Evolutionary conservation across 2,888 invertebrate species (phyloP).

Genomic region (Trachelus stipa): DNA sequence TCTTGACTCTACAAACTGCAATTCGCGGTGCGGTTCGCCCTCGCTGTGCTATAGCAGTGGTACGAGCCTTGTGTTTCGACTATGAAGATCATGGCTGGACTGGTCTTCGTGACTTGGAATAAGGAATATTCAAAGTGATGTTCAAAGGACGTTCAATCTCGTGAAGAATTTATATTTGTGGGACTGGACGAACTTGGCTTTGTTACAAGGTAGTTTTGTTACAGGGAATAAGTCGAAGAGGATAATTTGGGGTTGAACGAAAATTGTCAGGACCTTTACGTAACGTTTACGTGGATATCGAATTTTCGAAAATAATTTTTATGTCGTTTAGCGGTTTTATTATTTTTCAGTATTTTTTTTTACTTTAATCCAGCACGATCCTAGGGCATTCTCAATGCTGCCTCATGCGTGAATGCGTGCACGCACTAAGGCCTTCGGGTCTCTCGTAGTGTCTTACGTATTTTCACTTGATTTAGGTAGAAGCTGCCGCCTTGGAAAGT

Average conservation of each 20-base stretch:
- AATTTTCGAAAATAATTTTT: no score
- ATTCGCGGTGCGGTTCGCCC: constrained; percentile 4
- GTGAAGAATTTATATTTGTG: background rate
- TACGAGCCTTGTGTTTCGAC: background rate
- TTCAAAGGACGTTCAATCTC: no score
- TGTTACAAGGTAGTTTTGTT: background rate
- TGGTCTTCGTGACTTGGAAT: background rate
- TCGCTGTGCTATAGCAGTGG: background rate
- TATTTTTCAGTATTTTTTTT: no score
- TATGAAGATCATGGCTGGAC: background rate
- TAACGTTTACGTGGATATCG: no score
- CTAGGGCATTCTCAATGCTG: background rate
- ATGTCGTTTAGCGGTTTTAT: no score
- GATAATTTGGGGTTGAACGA: background rate
- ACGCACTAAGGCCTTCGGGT: background rate
- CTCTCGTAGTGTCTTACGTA: background rate
- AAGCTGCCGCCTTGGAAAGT: background rate
- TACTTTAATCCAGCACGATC: no score
- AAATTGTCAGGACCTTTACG: no score
- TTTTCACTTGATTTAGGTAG: background rate
- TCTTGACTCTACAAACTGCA: background rate
- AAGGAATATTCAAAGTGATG: background rate
- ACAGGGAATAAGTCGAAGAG: background rate
- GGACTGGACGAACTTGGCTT: background rate
- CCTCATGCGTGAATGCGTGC: background rate